Percentiles rank a stretch among this genome's conserved stretches.
Evolutionary conservation across 2,888 invertebrate genomes (phyloP).

Genomic region (Drosophila acutilabella): DNA sequence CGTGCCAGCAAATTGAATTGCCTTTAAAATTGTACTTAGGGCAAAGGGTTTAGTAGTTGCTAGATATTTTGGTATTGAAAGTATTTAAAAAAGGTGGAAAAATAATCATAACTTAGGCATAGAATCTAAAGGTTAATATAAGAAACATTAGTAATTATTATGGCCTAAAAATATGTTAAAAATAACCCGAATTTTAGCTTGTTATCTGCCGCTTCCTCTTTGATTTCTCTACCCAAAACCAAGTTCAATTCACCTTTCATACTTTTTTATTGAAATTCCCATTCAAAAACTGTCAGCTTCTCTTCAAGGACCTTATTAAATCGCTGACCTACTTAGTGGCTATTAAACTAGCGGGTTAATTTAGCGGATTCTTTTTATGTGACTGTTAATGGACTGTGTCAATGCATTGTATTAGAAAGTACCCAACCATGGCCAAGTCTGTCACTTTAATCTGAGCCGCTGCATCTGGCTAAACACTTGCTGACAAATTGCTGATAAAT

Average conservation of each 20-base stretch:
- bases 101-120: too few species aligned
- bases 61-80: conserved; percentile 4
- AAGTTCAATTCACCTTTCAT: too few species aligned
- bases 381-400: conserved; percentile 56
- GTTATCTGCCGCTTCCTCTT: too few species aligned
- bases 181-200: too few species aligned
- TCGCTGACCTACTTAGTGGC: conserved; percentile 25
- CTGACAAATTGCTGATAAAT: conserved; percentile 81
- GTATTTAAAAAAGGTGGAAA: background rate
- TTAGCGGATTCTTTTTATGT: conserved; percentile 27
- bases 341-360: conserved; percentile 8
- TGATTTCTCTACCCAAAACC: too few species aligned
- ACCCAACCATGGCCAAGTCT: conserved; percentile 21
- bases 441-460: conserved; percentile 77
- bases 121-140: too few species aligned
- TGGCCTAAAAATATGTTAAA: too few species aligned
- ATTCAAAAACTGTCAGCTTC: background rate
- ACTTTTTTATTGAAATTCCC: too few species aligned
- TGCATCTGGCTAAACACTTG: conserved; percentile 69
- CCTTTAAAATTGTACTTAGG: background rate
- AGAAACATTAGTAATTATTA: too few species aligned
- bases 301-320: conserved; percentile 13
- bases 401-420: conserved; percentile 74
- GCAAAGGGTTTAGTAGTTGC: conserved; percentile 3
- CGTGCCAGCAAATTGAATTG: conserved; percentile 14